Conservation (phyloP, 2,888 invertebrate genomes). For the Portevinia maculata region DNA sequence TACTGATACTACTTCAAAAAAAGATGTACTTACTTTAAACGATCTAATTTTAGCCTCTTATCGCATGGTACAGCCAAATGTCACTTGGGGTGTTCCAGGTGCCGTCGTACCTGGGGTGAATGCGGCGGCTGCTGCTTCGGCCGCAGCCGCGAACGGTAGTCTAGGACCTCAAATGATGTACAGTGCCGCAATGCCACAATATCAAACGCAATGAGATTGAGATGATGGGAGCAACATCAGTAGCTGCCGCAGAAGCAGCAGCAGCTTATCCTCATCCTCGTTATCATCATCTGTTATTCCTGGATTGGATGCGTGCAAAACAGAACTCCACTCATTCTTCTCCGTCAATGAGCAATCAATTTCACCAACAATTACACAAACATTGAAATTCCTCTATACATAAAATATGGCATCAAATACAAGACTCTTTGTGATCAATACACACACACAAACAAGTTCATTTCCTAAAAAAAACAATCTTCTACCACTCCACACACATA, state of each 20-base stretch:
- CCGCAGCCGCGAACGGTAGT: constrained; percentile 84
- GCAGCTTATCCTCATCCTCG: constrained; percentile 71
- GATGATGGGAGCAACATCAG: constrained; percentile 76
- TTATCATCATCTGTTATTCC: constrained; percentile 77
- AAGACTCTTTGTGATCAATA: constrained; percentile 54
- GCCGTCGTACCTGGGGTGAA: constrained; percentile 84
- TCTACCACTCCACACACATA: constrained; percentile 38
- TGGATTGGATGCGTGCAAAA: constrained; percentile 78
- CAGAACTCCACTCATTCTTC: constrained; percentile 66
- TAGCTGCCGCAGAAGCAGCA: constrained; percentile 64
- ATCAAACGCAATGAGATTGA: constrained; percentile 91
- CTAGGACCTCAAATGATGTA: constrained; percentile 88
- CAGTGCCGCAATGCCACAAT: constrained; percentile 89
- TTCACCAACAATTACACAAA: constrained; percentile 49
- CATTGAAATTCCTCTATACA: constrained; percentile 65
- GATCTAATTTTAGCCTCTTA: constrained; percentile 83
- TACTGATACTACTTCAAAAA: constrained; percentile 68
- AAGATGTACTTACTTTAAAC: constrained; percentile 65
- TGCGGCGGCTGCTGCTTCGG: constrained; percentile 83
- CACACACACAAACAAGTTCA: constrained; percentile 25
- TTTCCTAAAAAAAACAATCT: constrained; percentile 66
- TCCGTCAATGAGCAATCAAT: constrained; percentile 60
- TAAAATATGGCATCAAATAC: constrained; percentile 65
- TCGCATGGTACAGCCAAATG: constrained; percentile 86
- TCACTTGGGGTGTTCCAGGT: constrained; percentile 84